Evolutionary conservation across 2,888 invertebrate genomes (phyloP).

Genomic region (Chaetogeoica ovagalla): DNA sequence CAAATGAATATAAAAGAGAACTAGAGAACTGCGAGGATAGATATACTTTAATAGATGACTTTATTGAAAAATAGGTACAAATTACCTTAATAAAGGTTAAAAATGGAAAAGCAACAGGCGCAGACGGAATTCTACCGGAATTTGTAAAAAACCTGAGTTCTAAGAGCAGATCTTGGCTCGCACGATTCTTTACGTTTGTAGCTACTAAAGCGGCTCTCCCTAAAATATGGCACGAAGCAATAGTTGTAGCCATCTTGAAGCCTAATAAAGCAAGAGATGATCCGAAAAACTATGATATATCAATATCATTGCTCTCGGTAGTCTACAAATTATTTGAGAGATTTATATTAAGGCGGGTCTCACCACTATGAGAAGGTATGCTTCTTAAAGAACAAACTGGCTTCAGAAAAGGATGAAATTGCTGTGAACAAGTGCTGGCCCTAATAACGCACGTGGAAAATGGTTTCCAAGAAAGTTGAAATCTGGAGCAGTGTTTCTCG

Average conservation of each 20-base stretch:
- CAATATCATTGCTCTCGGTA: neutral
- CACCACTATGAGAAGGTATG: too few relatives aligned
- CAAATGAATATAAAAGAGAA: constrained; percentile 37
- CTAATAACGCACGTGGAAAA: too few relatives aligned
- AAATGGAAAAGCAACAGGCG: constrained; percentile 29
- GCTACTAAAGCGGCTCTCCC: constrained; percentile 13
- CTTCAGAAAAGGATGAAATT: too few relatives aligned
- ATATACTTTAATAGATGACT: constrained; percentile 35
- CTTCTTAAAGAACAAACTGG: too few relatives aligned
- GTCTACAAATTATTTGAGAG: too few relatives aligned
- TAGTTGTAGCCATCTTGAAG: constrained; percentile 21
- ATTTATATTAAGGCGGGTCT: too few relatives aligned
- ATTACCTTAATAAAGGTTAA: constrained; percentile 11
- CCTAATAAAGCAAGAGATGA: constrained; percentile 25
- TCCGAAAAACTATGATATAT: constrained; percentile 24
- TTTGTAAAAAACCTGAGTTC: constrained; percentile 23
- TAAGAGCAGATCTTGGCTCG: constrained; percentile 33
- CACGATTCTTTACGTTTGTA: constrained; percentile 11
- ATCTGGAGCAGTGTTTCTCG: too few relatives aligned
- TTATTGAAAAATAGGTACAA: constrained; percentile 24
- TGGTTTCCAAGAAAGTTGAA: too few relatives aligned
- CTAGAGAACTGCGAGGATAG: constrained; percentile 15
- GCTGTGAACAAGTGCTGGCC: too few relatives aligned
- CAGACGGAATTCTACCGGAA: constrained; percentile 29
- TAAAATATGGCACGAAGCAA: constrained; percentile 20